Evolutionary conservation across 2,888 invertebrate genomes (phyloP), one percentile per base, ranked within the genome.

Genomic region (Cordilura impudica): DNA sequence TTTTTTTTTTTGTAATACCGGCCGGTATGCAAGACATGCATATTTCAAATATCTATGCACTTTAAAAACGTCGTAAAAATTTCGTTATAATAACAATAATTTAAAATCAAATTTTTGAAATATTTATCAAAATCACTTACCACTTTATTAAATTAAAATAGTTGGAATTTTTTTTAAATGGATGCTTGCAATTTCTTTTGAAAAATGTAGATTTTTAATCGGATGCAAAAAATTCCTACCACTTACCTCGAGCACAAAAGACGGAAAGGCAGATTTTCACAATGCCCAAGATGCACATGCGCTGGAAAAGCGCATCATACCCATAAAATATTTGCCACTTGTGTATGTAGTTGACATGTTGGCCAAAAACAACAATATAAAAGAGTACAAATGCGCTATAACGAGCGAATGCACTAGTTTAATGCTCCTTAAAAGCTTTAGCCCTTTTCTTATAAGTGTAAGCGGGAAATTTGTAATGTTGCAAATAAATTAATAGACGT

Each of bases 211-310:
- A 87, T 87, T 86, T 86, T 84, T 56, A 81, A 81, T 77, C 82
- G 82, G 81, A 84, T 82, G 81, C 83, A 83, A 83, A 83, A 84
- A 84, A 84, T 83, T 84, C 84, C 84, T 85, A 85, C 87, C 88
- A 89, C 89, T 89, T 89, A 89, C 89, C 87, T 87, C 87, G 88
- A 90, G 87, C 87, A 86, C 89, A 87, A 86, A 88, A 89, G 87
- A 87, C 88, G 88, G 88, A 90, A 90, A 89, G 89, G 85, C 87
- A 85, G 87, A 86, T 84, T 86, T 85, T 84, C 85, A 79, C 82
- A 83, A 84, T 73, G 81, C 82, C 82, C 84, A 84, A 85, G 84
- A 85, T 86, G 86, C 86, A 86, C 86, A 86, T 86, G 85, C 86
- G 86, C 85, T 85, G 84, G 83, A 83, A 83, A 82, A 83, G 76